These are phyloP conservation scores for Spea multiplicata DNA, from an alignment of 2,113 vertebrate species.

Conservation along the genomic window DNA sequence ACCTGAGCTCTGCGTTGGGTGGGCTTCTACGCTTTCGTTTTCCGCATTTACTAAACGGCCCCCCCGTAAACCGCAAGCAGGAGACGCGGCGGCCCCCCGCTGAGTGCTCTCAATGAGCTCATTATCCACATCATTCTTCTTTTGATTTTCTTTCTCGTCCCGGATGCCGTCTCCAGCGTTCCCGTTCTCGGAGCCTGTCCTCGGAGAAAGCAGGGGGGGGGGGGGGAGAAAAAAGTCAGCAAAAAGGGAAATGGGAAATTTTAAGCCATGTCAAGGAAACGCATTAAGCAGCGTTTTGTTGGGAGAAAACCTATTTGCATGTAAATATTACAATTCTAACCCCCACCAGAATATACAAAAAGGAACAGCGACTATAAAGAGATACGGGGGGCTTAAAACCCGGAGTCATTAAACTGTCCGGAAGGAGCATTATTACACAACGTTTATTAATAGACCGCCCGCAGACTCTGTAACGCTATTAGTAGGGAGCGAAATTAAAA, in stretches of 20 bases:
- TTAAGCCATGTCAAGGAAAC: neutral
- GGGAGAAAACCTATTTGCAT: neutral
- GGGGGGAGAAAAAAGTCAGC: neutral
- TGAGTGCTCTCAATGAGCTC: constrained; percentile 1
- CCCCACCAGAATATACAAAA: no score
- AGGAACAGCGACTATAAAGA: no score
- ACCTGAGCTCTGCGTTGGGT: constrained; percentile 20
- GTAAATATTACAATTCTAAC: no score
- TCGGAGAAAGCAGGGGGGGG: neutral
- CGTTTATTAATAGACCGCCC: no score
- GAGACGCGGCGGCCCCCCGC: constrained; percentile 18
- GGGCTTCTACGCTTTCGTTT: constrained; percentile 21
- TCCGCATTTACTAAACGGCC: constrained; percentile 26
- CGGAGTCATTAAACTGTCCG: no score
- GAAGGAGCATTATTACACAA: no score
- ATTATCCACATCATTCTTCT: constrained; percentile 24
- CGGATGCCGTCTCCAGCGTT: neutral
- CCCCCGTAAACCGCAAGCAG: constrained; percentile 12
- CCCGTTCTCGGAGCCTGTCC: neutral
- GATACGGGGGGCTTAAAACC: no score
- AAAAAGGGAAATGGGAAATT: neutral
- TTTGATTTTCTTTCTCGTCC: constrained; percentile 36
- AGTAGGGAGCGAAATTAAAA: no score
- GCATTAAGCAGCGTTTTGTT: neutral
- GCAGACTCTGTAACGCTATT: no score